phyloP scores from a whole-genome alignment of 2,888 invertebrate species.

The Sylvicola cinctus region DNA sequence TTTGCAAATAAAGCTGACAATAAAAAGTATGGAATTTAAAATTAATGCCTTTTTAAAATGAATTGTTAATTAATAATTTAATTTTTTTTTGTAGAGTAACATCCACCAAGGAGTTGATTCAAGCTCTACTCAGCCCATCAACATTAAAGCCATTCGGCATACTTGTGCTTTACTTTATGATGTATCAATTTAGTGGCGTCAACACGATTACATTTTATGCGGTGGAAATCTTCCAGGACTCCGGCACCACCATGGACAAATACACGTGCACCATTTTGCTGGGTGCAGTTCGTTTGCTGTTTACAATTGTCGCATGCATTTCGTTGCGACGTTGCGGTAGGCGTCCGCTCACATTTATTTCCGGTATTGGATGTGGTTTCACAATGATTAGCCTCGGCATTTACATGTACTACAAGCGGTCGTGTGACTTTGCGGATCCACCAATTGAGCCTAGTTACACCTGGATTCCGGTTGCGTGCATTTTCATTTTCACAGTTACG shows the following conservation, averaged over 20 bases:
- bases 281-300: constrained; percentile 36
- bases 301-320: constrained; percentile 39
- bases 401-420: constrained; percentile 35
- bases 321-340: constrained; percentile 37
- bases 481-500: constrained; percentile 36
- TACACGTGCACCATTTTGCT: constrained; percentile 37
- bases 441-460: constrained; percentile 22
- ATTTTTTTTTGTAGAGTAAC: no score
- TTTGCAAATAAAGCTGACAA: constrained; percentile 42
- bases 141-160: constrained; percentile 34
- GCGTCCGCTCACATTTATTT: constrained; percentile 40
- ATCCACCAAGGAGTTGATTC: no score
- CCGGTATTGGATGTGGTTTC: constrained; percentile 37
- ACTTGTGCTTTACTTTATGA: constrained; percentile 39
- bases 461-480: constrained; percentile 40
- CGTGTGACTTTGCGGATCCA: constrained; percentile 27
- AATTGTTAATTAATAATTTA: background rate
- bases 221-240: constrained; percentile 39
- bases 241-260: constrained; percentile 34
- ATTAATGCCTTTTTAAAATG: constrained; percentile 1
- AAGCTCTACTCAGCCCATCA: no score
- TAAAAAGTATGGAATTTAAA: constrained; percentile 5
- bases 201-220: constrained; percentile 49
- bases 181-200: constrained; percentile 50
- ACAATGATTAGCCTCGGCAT: constrained; percentile 38